Percentiles rank a stretch among this genome's conserved stretches.
Evolutionary conservation across 2,113 vertebrate genomes (phyloP).

Genomic region (Plecturocebus donacophilus): DNA sequence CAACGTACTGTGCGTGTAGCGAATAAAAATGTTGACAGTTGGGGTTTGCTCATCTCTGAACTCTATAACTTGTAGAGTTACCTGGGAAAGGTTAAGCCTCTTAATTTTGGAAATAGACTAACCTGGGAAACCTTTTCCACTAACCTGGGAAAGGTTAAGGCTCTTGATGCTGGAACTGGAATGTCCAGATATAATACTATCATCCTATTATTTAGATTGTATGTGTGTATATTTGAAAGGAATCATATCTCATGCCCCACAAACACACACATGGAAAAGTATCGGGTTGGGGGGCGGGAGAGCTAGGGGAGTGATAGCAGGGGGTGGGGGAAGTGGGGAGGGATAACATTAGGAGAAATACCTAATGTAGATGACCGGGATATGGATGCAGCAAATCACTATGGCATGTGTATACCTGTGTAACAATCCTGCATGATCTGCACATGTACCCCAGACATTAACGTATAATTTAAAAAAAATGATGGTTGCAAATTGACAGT

Average conservation of each 20-base stretch:
- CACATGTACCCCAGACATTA: too few species aligned
- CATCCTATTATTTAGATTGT: background rate
- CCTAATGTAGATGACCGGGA: too few species aligned
- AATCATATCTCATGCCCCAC: too few species aligned
- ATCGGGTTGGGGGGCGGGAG: too few species aligned
- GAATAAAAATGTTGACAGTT: background rate
- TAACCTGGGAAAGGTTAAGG: background rate
- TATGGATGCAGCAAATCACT: too few species aligned
- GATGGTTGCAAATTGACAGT: background rate
- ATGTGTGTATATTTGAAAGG: background rate
- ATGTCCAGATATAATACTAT: background rate
- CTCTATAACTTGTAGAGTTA: background rate
- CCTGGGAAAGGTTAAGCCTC: background rate
- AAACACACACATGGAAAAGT: too few species aligned
- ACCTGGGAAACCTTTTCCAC: too few species aligned
- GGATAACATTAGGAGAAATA: too few species aligned
- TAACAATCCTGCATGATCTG: too few species aligned
- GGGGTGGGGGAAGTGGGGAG: too few species aligned
- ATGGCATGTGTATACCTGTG: too few species aligned
- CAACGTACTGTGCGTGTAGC: background rate
- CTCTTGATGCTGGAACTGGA: background rate
- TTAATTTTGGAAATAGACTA: background rate
- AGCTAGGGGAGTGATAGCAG: too few species aligned
- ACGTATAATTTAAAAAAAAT: background rate
- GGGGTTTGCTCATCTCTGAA: background rate